A percentile compares a stretch with the other conserved stretches of the same genome.
Evolutionary conservation across 2,888 invertebrate genomes (phyloP).

Genomic region (Brenthis ino): DNA sequence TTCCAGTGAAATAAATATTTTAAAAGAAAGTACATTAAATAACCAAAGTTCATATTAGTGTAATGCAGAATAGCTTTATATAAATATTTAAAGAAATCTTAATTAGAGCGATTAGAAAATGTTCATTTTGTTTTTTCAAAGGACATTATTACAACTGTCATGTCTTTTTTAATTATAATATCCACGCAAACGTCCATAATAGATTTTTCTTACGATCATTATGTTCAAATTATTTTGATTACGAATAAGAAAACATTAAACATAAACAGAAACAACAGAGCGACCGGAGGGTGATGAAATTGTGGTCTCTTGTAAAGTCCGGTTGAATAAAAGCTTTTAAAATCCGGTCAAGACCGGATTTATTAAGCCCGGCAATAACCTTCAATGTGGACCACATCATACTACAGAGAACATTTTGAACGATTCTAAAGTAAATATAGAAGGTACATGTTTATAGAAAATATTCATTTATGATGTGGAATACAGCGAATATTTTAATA

Average conservation of each 20-base stretch:
- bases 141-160: background rate
- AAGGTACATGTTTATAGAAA: background rate
- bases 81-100: background rate
- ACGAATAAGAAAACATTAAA: background rate
- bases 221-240: background rate
- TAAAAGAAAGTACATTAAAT: background rate
- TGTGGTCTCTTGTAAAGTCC: background rate
- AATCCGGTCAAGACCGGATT: constrained; percentile 7
- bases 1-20: too few species aligned
- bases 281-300: background rate
- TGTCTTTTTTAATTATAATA: constrained; percentile 2
- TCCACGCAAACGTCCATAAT: background rate
- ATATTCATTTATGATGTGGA: background rate
- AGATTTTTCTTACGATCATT: too few species aligned
- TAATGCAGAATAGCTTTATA: background rate
- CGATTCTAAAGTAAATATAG: background rate
- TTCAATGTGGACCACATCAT: background rate
- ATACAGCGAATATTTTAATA: too few species aligned
- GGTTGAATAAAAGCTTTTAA: constrained; percentile 11
- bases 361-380: constrained; percentile 4
- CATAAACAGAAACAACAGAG: constrained; percentile 4
- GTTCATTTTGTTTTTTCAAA: background rate
- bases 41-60: background rate
- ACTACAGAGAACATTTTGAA: background rate
- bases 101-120: background rate